These are phyloP conservation scores for Melieria picta DNA, from an alignment of 2,888 invertebrate genomes.

Conservation along the genomic window DNA sequence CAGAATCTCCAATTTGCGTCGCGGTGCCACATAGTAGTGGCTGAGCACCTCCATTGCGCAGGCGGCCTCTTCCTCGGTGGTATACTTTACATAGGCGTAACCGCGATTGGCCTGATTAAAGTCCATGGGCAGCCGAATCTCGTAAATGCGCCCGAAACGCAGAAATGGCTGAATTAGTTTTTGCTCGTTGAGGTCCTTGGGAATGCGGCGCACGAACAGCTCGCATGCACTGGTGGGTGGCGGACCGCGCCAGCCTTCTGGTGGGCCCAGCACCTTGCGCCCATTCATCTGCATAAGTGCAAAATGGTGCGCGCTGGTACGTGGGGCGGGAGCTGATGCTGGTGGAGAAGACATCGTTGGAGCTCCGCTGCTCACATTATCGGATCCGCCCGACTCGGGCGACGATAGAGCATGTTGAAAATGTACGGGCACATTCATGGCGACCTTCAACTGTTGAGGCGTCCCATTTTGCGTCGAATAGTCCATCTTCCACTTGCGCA, in stretches of 20 bases:
- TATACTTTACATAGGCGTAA: constrained; percentile 54
- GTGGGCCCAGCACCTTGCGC: constrained; percentile 51
- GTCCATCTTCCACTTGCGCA: neutral
- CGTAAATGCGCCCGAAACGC: constrained; percentile 55
- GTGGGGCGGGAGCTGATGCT: neutral
- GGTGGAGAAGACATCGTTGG: neutral
- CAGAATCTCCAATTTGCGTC: constrained; percentile 51
- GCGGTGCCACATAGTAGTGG: constrained; percentile 48
- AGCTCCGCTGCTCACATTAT: neutral
- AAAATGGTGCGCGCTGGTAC: constrained; percentile 7
- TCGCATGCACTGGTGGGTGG: constrained; percentile 54
- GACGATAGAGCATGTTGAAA: constrained; percentile 3
- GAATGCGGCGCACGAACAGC: constrained; percentile 53
- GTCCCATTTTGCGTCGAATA: constrained; percentile 1
- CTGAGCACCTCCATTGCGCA: constrained; percentile 54
- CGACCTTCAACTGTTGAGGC: neutral
- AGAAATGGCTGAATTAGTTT: constrained; percentile 50
- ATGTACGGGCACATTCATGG: constrained; percentile 15
- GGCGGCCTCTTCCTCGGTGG: constrained; percentile 51
- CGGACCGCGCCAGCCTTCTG: constrained; percentile 52
- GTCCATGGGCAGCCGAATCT: constrained; percentile 56
- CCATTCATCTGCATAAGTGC: constrained; percentile 54
- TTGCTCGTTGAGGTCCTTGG: constrained; percentile 48
- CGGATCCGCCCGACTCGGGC: constrained; percentile 7
- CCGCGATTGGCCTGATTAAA: constrained; percentile 53